Evolutionary conservation across 1,140 invertebrate species (phyloP), one percentile per base, ranked within the genome.

Genomic region (Babylonia areolata): DNA sequence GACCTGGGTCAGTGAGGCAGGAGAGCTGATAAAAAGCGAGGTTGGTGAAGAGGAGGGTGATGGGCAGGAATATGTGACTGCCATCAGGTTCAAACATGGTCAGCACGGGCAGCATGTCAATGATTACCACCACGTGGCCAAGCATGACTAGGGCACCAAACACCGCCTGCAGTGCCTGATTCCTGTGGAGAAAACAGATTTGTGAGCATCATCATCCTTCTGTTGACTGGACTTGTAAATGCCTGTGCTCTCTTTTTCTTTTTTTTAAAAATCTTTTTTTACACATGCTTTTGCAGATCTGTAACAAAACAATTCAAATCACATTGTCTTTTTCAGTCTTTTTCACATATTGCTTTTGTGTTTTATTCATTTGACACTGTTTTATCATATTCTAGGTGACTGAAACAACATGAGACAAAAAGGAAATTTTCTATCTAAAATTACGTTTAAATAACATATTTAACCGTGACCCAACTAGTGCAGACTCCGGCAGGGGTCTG

Each of bases 21-120:
- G 89, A 88, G 40, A 89, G 84, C 82, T 91, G 90, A 84, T 90
- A 93, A 77, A 89, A 90, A 42, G 83, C 87, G 6, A 88, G 81
- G 83, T 90, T 92, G 64, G 81, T 46, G 40, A 93, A 90, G 15
- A 87, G 83, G 37, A 90, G 84, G 6, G 91, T 31, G 69, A 92
- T 87, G 2, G 92, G 92, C 33, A 92, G 69, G 3, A 91, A 31
- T n/a, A 89, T 87, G 77, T 92, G 92, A 54, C 92, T 92, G 15
- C 89, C 69, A 46, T 90, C 85, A n/a, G 90, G 90, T 54, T 90
- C 88, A 79, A 90, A 91, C 75, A 86, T 51, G 85, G 91, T 90
- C 71, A 93, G 85, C 31, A 91, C 79, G 20, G 93, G 92, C 51
- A 93, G 81, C 82, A 93, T 89, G 86, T 93, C 93, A 5, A 91